phyloP scores from a whole-genome alignment of 2,113 vertebrate genomes.

The Chunga burmeisteri region DNA sequence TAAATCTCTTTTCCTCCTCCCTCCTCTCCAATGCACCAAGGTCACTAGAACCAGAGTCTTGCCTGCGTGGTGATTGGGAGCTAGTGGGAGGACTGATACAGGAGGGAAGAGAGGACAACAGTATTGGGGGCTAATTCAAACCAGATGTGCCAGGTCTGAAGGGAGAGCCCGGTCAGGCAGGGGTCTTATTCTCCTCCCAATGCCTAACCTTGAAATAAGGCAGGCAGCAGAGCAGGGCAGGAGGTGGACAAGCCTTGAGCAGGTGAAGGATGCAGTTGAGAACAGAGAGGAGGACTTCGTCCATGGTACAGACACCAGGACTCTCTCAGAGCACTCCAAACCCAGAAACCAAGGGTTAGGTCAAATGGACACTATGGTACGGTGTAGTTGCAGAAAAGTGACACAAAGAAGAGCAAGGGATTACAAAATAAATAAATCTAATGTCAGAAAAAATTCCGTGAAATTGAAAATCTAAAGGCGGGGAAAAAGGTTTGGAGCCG shows the following conservation, averaged over 20 bases:
- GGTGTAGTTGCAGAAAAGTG: not conserved
- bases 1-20: not conserved
- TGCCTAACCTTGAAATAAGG: not conserved
- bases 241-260: not conserved
- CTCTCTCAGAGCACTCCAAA: not conserved
- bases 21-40: not conserved
- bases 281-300: not conserved
- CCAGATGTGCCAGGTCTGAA: not conserved
- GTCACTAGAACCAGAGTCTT: not conserved
- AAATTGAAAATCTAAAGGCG: not conserved
- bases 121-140: not conserved
- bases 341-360: not conserved
- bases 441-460: not conserved
- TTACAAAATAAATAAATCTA: not conserved
- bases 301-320: fast-evolving
- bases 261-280: not conserved
- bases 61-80: not conserved
- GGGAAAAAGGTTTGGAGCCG: fast-evolving
- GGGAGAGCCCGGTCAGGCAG: not conserved
- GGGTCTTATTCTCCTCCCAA: not conserved
- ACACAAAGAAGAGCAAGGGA: not conserved
- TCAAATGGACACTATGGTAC: fast-evolving
- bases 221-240: not conserved
- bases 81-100: not conserved
- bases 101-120: not conserved